A percentile compares a stretch with the other conserved stretches of the same genome.
These are phyloP conservation scores for Cynopterus sphinx DNA, from an alignment of 2,797 vertebrate genomes.

Conservation along the genomic window DNA sequence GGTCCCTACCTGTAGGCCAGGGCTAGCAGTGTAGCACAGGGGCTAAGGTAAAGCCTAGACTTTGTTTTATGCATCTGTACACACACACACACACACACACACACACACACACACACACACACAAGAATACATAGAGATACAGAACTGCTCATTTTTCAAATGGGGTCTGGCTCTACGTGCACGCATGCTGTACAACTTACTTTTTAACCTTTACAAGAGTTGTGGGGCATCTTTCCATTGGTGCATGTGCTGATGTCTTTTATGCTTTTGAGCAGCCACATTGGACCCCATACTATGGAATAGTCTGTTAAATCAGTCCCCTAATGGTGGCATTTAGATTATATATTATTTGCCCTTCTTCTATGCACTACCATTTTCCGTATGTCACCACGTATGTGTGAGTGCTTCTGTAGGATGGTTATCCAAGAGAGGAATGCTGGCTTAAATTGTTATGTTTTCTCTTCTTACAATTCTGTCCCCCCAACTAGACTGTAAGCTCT, in stretches of 20 bases:
- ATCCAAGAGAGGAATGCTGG: not conserved
- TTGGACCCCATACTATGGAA: not conserved
- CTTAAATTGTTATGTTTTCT: not conserved
- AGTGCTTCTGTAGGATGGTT: not conserved
- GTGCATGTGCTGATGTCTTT: not conserved
- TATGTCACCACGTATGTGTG: not conserved
- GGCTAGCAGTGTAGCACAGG: not conserved
- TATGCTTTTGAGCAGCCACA: not conserved
- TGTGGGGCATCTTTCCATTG: not conserved
- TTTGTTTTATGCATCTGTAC: not conserved
- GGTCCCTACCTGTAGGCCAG: not conserved
- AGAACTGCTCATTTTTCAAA: not conserved
- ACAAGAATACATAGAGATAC: not conserved
- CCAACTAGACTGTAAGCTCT: not conserved
- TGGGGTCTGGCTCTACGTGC: not conserved
- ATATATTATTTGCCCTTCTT: not conserved
- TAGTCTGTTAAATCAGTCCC: not conserved
- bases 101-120: too few relatives aligned
- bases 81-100: too few relatives aligned
- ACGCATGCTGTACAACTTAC: not conserved
- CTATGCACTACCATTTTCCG: not conserved
- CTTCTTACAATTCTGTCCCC: not conserved
- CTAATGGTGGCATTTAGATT: not conserved
- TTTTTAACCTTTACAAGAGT: not conserved
- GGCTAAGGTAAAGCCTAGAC: not conserved